Conservation (phyloP, 2,888 invertebrate genomes). For the Gymnoscelis rufifasciata region DNA sequence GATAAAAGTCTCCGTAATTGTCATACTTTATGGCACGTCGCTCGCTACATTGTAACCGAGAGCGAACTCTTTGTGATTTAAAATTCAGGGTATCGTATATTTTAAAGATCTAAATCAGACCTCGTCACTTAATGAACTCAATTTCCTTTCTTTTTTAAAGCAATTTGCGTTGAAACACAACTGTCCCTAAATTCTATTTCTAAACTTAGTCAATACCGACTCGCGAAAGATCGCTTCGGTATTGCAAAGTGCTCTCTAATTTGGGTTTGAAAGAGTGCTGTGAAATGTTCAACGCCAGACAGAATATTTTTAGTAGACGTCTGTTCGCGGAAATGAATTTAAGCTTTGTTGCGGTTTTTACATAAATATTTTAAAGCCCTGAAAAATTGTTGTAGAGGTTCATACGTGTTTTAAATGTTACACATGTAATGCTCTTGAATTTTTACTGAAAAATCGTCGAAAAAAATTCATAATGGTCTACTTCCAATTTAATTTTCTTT, state of each 20-base stretch:
- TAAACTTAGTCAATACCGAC: conserved; percentile 1
- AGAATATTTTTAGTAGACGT: conserved; percentile 9
- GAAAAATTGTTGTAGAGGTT: too few species aligned
- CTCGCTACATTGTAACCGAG: neutral
- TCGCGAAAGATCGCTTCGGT: conserved; percentile 3
- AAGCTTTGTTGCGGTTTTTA: neutral
- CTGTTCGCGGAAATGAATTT: conserved; percentile 1
- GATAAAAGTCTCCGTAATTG: conserved; percentile 4
- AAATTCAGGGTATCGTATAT: neutral
- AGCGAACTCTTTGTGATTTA: neutral
- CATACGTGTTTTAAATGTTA: too few species aligned
- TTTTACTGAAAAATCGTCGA: too few species aligned
- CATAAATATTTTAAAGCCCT: too few species aligned
- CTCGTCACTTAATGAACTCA: neutral
- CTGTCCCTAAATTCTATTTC: conserved; percentile 5
- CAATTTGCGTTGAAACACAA: neutral
- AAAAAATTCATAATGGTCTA: too few species aligned
- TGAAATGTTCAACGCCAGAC: conserved; percentile 3
- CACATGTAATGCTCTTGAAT: too few species aligned
- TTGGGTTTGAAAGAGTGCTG: conserved; percentile 9
- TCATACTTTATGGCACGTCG: neutral
- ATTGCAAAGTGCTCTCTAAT: conserved; percentile 17
- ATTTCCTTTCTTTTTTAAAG: neutral
- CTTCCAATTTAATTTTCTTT: too few species aligned
- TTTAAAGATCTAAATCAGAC: neutral